These are phyloP conservation scores for Oncorhynchus nerka DNA, from an alignment of 2,113 vertebrate species.

Conservation along the genomic window DNA sequence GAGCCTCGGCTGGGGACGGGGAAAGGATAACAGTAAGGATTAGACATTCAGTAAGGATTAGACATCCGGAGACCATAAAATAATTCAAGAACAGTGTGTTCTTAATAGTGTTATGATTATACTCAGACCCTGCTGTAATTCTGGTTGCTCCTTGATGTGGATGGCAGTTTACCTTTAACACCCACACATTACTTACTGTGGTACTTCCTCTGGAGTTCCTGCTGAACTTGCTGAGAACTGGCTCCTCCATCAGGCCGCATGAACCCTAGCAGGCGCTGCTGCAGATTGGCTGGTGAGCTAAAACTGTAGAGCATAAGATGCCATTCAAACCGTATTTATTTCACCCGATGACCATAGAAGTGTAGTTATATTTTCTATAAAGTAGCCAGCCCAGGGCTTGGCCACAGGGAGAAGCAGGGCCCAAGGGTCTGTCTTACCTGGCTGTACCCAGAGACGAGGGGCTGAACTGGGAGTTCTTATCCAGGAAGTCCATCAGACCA, in stretches of 20 bases:
- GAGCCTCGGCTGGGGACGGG: slow-evolving; percentile 82
- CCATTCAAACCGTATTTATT: neutral
- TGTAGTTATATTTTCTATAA: neutral
- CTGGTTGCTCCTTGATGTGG: neutral
- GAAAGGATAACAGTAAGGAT: neutral
- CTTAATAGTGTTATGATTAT: neutral
- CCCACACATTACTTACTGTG: slow-evolving; percentile 77
- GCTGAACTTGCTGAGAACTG: slow-evolving; percentile 91
- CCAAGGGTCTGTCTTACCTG: slow-evolving; percentile 72
- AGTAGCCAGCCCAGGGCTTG: neutral
- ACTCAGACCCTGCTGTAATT: neutral
- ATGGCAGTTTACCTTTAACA: neutral
- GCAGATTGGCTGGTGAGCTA: slow-evolving; percentile 85
- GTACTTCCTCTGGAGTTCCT: slow-evolving; percentile 93
- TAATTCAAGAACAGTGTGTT: neutral
- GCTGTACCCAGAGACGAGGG: slow-evolving; percentile 84
- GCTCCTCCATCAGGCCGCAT: slow-evolving; percentile 87
- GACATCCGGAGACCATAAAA: neutral
- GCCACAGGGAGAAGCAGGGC: no score
- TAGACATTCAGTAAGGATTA: neutral
- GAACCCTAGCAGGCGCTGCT: slow-evolving; percentile 87
- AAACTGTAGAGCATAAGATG: slow-evolving; percentile 63
- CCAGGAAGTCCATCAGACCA: slow-evolving; percentile 90
- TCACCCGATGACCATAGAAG: neutral
- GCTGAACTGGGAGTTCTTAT: slow-evolving; percentile 93